Percentiles rank a stretch among this genome's conserved stretches.
These are phyloP conservation scores for Argynnis bischoffii DNA, from an alignment of 2,888 invertebrate genomes.

Conservation along the genomic window DNA sequence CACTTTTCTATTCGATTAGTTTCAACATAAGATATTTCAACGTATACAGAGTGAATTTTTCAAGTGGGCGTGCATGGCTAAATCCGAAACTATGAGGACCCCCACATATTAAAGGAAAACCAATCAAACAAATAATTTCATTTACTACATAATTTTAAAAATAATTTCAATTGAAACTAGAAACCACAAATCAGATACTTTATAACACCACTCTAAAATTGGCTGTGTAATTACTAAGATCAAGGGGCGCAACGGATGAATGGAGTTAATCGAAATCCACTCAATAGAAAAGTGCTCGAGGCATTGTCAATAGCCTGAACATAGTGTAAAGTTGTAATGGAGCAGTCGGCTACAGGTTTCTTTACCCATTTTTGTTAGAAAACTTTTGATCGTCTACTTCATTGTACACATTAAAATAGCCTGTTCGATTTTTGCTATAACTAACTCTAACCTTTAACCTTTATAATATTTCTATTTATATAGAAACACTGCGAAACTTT, in stretches of 20 bases:
- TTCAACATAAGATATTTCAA: too few relatives aligned
- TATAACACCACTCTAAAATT: conserved; percentile 10
- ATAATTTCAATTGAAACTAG: not conserved
- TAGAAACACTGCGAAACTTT: too few relatives aligned
- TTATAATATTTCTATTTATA: too few relatives aligned
- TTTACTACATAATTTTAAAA: not conserved
- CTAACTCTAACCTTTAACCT: too few relatives aligned
- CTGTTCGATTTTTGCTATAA: too few relatives aligned
- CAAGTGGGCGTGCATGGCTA: too few relatives aligned
- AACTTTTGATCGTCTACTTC: not conserved
- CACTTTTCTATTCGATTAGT: too few relatives aligned
- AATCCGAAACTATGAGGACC: too few relatives aligned
- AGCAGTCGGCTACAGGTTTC: conserved; percentile 15
- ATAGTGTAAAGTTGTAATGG: conserved; percentile 17
- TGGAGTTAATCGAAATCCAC: conserved; percentile 30
- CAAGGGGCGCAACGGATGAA: conserved; percentile 26
- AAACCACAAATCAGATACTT: not conserved
- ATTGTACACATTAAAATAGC: not conserved
- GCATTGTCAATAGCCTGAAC: conserved; percentile 19
- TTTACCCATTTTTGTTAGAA: not conserved
- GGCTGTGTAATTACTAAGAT: conserved; percentile 25
- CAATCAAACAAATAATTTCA: too few relatives aligned
- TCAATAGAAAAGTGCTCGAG: conserved; percentile 28
- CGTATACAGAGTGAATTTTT: too few relatives aligned
- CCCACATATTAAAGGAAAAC: too few relatives aligned